These are phyloP conservation scores for Pteronura brasiliensis DNA, from an alignment of 2,113 vertebrate species.

Conservation along the genomic window DNA sequence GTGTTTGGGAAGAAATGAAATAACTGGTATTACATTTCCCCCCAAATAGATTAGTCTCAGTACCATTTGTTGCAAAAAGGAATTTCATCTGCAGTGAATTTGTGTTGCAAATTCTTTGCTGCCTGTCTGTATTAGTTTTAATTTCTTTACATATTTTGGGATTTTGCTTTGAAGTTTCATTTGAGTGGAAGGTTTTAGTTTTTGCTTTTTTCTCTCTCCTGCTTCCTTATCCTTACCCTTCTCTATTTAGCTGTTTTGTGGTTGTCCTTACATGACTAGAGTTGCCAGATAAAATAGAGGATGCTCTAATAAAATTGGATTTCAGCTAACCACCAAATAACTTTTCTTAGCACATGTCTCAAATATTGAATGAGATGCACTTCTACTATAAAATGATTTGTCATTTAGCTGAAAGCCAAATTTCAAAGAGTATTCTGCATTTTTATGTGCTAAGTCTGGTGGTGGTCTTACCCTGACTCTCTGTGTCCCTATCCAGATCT, in stretches of 20 bases:
- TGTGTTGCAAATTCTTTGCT: neutral
- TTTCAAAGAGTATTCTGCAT: neutral
- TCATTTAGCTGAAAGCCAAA: neutral
- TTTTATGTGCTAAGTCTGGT: neutral
- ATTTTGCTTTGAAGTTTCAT: neutral
- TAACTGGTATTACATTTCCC: neutral
- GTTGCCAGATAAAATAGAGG: neutral
- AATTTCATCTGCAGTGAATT: neutral
- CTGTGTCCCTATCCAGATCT: neutral
- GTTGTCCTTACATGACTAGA: neutral
- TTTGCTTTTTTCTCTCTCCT: neutral
- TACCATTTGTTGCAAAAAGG: neutral
- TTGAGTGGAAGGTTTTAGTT: neutral
- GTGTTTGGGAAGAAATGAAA: neutral
- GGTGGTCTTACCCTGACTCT: neutral
- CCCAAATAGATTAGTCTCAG: neutral
- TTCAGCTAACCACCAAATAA: neutral
- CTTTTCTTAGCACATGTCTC: neutral
- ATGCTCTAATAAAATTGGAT: neutral
- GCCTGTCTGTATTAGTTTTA: neutral
- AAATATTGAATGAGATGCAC: neutral
- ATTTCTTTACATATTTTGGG: neutral
- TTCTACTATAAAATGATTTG: neutral
- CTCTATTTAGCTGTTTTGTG: neutral
- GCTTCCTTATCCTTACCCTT: neutral